Evolutionary conservation across 1,140 invertebrate genomes (phyloP).

Genomic region (Diabrotica undecimpunctata): DNA sequence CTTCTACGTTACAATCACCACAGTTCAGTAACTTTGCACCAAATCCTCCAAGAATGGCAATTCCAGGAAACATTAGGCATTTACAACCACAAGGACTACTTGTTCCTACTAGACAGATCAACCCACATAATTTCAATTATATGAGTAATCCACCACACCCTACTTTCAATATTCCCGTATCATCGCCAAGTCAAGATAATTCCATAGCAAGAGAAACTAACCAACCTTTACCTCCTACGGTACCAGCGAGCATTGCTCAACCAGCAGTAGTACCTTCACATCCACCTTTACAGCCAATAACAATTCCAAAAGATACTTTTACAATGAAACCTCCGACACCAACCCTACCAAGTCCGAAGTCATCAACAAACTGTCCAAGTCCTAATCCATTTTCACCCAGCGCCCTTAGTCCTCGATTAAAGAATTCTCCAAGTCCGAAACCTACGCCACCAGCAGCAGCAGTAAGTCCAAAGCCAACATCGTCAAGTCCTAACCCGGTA

Average conservation of each 20-base stretch:
- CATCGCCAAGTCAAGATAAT: not conserved
- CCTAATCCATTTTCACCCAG: conserved; percentile 1
- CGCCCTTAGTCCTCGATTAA: no score
- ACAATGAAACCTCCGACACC: not conserved
- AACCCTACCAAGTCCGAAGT: no score
- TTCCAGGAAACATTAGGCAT: conserved; percentile 30
- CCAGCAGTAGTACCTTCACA: no score
- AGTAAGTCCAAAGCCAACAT: not conserved
- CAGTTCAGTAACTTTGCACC: conserved; percentile 23
- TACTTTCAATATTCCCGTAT: conserved; percentile 12
- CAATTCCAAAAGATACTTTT: conserved; percentile 10
- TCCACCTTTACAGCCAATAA: not conserved
- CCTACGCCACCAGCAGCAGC: not conserved
- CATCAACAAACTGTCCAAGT: not conserved
- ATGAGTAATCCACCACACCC: conserved; percentile 24
- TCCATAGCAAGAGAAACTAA: not conserved
- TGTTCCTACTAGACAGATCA: conserved; percentile 28
- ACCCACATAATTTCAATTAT: conserved; percentile 20
- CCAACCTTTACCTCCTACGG: not conserved
- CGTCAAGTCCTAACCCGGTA: conserved; percentile 13
- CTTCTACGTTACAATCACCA: conserved; percentile 22
- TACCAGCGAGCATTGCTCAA: no score
- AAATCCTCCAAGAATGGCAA: conserved; percentile 30
- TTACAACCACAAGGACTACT: conserved; percentile 26
- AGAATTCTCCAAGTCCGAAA: conserved; percentile 17